Evolutionary conservation across 2,888 invertebrate species (phyloP).

Genomic region (Latheticus oryzae): DNA sequence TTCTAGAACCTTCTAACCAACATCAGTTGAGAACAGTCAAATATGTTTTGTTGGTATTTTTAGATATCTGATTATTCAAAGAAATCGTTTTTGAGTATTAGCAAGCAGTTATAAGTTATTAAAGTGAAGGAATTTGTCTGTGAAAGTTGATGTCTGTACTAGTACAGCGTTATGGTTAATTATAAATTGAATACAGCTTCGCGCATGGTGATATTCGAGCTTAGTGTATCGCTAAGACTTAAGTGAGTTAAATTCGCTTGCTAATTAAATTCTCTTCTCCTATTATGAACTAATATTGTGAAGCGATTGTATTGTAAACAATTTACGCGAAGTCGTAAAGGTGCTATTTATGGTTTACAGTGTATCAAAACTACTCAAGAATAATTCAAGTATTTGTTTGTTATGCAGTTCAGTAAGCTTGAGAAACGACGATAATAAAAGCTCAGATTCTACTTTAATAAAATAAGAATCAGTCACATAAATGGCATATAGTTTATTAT

Average conservation of each 20-base stretch:
- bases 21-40: too few species aligned
- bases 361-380: constrained; percentile 40
- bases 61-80: too few species aligned
- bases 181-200: constrained; percentile 8
- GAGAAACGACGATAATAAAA: constrained; percentile 41
- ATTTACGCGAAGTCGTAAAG: constrained; percentile 42
- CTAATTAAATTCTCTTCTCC: constrained; percentile 42
- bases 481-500: constrained; percentile 60
- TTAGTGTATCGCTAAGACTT: constrained; percentile 37
- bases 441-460: constrained; percentile 57
- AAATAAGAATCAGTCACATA: constrained; percentile 61
- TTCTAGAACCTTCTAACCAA: too few species aligned
- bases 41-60: too few species aligned
- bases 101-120: too few species aligned
- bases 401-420: constrained; percentile 46
- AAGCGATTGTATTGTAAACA: constrained; percentile 39
- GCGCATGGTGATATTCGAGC: constrained; percentile 16
- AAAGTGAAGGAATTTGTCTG: too few species aligned
- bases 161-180: too few species aligned
- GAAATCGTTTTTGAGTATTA: too few species aligned
- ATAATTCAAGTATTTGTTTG: constrained; percentile 47
- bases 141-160: too few species aligned
- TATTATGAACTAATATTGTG: constrained; percentile 38
- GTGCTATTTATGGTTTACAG: constrained; percentile 37
- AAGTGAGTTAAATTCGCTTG: constrained; percentile 34